Base-by-base conservation (phyloP, 2,113 vertebrate genomes). In the Rhabdornis inornatus region DNA sequence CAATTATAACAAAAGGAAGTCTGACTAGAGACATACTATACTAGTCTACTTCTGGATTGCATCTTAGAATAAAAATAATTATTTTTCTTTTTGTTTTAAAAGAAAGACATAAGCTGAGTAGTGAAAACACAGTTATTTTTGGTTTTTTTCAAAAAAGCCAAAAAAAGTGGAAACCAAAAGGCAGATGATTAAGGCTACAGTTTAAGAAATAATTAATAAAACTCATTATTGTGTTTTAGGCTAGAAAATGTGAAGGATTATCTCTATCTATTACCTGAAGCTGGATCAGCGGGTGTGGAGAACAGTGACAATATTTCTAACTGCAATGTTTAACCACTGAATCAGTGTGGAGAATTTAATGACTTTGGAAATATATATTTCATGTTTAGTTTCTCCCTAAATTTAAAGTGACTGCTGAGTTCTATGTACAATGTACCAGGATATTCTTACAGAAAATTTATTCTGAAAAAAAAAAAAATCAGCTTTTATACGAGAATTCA, bases 71-170 rank as follows among this genome's bases (percentile, higher is more conserved):
- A 60, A 94, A 85, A 61, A 2, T 9, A 24, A 1, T 44, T 37
- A 15, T 52, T 90, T 23, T 74, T 88, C 40, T 37, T 55, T 14
- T 40, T 52, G 4, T 61, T 60, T 82, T 42, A 27, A 64, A 76
- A 68, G 7, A n/a, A 49, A 25, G 23, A 23, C 27, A 17, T 66
- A 37, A 92, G 8, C 11, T 35, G 10, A 7, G 18, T 40, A 19
- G 15, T 56, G 25, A 52, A 78, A 88, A n/a, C 14, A 63, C 6
- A 30, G 3, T 53, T 55, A 1, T 24, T 75, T 49, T 30, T 1
- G 5, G 3, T 30, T 68, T 44, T 40, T 33, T 37, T 1, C 1
- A 31, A 35, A 64, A 57, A 65, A 13, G 2, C 8, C 13, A 1
- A 17, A 76, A 28, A 25, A 6, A 5, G 2, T 2, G 7, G 11